These are phyloP conservation scores for Tanypteryx hageni DNA, from an alignment of 2,888 invertebrate genomes.

Conservation along the genomic window DNA sequence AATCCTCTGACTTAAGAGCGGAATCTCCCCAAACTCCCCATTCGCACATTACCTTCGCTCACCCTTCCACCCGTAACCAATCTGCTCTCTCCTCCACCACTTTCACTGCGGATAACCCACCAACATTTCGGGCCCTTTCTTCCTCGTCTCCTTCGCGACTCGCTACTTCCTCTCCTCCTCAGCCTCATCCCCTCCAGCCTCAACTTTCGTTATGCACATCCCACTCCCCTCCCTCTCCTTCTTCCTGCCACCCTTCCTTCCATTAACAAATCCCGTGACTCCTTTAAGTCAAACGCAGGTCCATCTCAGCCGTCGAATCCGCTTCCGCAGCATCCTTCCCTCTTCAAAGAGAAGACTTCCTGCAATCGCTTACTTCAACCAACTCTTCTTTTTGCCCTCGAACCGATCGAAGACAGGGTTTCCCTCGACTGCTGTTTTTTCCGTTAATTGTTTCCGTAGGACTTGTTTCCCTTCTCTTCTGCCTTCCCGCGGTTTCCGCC, in stretches of 20 bases:
- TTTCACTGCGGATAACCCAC: slow-evolving; percentile 5
- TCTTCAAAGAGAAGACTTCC: not conserved
- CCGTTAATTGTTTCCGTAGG: not conserved
- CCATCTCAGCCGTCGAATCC: not conserved
- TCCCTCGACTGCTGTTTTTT: not conserved
- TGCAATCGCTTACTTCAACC: not conserved
- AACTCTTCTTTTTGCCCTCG: not conserved
- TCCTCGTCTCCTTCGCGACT: not conserved
- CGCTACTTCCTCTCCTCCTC: not conserved
- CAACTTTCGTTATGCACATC: not conserved
- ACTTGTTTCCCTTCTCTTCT: not conserved
- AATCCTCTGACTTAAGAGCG: not conserved
- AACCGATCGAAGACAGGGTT: too few species aligned
- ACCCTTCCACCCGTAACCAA: not conserved
- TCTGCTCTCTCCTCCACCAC: not conserved
- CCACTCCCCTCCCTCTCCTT: not conserved
- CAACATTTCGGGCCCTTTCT: not conserved
- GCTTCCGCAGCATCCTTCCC: not conserved
- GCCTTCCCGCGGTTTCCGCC: too few species aligned
- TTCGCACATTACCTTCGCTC: not conserved
- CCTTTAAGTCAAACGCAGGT: not conserved
- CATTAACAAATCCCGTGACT: not conserved
- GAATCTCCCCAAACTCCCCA: not conserved
- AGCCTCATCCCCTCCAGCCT: not conserved
- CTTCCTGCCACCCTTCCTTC: not conserved